Evolutionary conservation across 1,140 invertebrate genomes (phyloP).

Genomic region (Musca vetustissima): DNA sequence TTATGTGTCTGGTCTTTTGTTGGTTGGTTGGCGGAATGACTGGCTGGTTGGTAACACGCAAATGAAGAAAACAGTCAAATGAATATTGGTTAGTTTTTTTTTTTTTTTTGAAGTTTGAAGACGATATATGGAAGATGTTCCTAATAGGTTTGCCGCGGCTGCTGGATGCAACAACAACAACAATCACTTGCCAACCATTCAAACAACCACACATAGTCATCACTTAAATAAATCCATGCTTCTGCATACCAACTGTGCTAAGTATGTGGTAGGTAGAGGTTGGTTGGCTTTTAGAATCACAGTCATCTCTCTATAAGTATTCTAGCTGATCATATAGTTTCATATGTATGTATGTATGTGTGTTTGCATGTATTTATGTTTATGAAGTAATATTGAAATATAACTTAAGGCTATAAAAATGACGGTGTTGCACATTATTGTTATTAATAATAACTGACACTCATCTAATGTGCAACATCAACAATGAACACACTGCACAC

Average conservation of each 20-base stretch:
- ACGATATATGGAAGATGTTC: no score
- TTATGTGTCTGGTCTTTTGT: constrained; percentile 1
- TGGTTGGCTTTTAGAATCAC: constrained; percentile 8
- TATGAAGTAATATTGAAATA: constrained; percentile 26
- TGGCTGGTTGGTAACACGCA: constrained; percentile 3
- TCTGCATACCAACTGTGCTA: background rate
- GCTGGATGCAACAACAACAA: constrained; percentile 6
- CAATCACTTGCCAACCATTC: constrained; percentile 21
- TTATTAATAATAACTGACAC: constrained; percentile 26
- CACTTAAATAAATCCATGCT: background rate
- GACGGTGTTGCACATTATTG: constrained; percentile 24
- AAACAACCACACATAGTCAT: background rate
- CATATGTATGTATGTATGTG: background rate
- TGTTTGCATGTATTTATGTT: background rate
- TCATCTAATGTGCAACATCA: constrained; percentile 25
- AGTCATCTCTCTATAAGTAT: no score
- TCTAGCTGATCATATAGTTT: background rate
- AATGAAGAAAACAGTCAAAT: no score
- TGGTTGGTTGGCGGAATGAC: no score
- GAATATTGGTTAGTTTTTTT: no score
- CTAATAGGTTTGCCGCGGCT: no score
- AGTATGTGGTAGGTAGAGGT: background rate
- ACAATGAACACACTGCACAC: background rate
- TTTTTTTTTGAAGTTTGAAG: no score
- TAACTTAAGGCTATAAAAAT: constrained; percentile 27